Evolutionary conservation across 2,888 invertebrate species (phyloP).

Genomic region (Rambutsinella grinnellia): DNA sequence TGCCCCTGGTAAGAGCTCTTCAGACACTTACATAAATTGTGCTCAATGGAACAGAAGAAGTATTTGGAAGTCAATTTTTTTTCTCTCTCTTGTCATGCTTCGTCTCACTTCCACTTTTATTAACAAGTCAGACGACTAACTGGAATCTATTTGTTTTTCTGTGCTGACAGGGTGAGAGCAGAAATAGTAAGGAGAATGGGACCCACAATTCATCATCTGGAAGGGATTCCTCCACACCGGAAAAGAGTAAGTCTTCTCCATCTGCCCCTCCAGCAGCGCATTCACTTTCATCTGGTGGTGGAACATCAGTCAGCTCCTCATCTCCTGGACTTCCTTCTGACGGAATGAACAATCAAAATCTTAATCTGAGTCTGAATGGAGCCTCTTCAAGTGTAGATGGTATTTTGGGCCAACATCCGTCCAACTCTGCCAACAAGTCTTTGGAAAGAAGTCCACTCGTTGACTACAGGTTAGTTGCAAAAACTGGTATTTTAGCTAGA

Average conservation of each 20-base stretch:
- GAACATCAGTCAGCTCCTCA: slow-evolving; percentile 54
- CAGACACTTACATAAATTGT: neutral
- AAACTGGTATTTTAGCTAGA: neutral
- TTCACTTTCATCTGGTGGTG: slow-evolving; percentile 33
- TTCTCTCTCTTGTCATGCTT: neutral
- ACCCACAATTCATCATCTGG: slow-evolving; percentile 47
- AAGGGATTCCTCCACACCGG: slow-evolving; percentile 52
- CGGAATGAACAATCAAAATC: slow-evolving; percentile 64
- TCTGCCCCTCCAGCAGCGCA: slow-evolving; percentile 47
- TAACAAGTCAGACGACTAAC: slow-evolving; percentile 1
- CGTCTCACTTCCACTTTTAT: neutral
- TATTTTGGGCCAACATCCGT: slow-evolving; percentile 63
- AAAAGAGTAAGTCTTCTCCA: slow-evolving; percentile 53
- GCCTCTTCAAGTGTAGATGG: slow-evolving; percentile 49
- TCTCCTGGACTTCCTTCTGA: slow-evolving; percentile 59
- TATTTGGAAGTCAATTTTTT: neutral
- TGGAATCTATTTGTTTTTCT: neutral
- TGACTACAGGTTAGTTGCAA: slow-evolving; percentile 60
- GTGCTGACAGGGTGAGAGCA: slow-evolving; percentile 51
- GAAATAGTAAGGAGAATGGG: slow-evolving; percentile 55
- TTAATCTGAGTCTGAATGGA: slow-evolving; percentile 58
- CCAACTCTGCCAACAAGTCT: slow-evolving; percentile 57
- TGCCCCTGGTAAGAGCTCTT: slow-evolving; percentile 69
- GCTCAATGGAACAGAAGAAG: slow-evolving; percentile 5
- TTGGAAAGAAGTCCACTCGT: slow-evolving; percentile 61